phyloP scores from a whole-genome alignment of 2,888 invertebrate species.

The Barypeithes pellucidus region DNA sequence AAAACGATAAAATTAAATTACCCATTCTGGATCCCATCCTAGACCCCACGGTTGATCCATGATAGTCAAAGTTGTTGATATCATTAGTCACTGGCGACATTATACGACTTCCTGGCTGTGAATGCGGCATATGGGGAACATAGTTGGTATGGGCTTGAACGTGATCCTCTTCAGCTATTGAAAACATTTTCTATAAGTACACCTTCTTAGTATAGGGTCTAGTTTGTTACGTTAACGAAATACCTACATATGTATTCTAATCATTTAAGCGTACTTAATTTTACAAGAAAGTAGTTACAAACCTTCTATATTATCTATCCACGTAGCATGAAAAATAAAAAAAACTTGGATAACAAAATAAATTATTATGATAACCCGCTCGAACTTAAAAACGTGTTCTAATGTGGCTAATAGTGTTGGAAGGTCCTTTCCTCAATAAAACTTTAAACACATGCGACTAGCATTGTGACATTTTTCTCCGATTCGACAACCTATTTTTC shows the following conservation, averaged over 20 bases:
- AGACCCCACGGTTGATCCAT: conserved; percentile 67
- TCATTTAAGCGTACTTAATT: too few species aligned
- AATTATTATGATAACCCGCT: too few species aligned
- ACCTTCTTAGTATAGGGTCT: neutral
- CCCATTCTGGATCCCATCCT: conserved; percentile 67
- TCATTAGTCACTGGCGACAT: conserved; percentile 71
- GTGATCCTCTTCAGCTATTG: conserved; percentile 84
- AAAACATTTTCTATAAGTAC: neutral
- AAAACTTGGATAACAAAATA: neutral
- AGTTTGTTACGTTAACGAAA: too few species aligned
- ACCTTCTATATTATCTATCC: conserved; percentile 54
- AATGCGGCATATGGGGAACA: conserved; percentile 55
- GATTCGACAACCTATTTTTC: too few species aligned
- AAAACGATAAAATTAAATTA: conserved; percentile 13
- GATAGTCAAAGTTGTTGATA: conserved; percentile 72
- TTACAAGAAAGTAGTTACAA: conserved; percentile 23
- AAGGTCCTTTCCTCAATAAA: too few species aligned
- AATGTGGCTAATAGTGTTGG: too few species aligned
- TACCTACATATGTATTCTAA: too few species aligned
- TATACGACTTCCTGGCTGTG: conserved; percentile 64
- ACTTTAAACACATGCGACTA: too few species aligned
- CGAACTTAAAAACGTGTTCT: too few species aligned
- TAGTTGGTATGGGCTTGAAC: conserved; percentile 67
- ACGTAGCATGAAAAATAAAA: conserved; percentile 51
- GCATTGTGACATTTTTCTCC: too few species aligned